Percentiles rank a stretch among this genome's conserved stretches.
Conservation (phyloP, 2,888 invertebrate genomes). For the Acanthococcus lagerstroemiae region DNA sequence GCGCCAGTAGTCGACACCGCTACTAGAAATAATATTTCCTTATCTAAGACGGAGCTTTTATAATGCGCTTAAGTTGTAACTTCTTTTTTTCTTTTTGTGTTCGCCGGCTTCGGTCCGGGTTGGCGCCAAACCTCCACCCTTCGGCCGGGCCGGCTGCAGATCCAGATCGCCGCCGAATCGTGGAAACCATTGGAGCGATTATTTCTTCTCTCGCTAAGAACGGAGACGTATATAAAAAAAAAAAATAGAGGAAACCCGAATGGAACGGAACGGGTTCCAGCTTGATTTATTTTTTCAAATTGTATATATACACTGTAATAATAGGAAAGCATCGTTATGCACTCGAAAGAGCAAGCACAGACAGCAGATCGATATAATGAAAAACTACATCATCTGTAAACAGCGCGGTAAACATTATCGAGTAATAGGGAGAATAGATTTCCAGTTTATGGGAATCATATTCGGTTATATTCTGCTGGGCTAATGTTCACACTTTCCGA, state of each 20-base stretch:
- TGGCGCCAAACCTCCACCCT: conserved; percentile 26
- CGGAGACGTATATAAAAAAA: neutral
- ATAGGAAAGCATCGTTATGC: too few species aligned
- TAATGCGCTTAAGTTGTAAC: conserved; percentile 30
- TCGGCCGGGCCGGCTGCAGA: neutral
- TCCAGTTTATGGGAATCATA: too few species aligned
- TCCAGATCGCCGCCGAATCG: conserved; percentile 10
- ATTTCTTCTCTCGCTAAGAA: neutral
- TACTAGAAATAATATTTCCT: conserved; percentile 29
- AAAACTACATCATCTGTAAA: too few species aligned
- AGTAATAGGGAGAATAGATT: too few species aligned
- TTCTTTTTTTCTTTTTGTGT: conserved; percentile 15
- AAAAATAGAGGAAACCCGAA: neutral
- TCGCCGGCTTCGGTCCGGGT: neutral
- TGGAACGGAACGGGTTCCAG: neutral
- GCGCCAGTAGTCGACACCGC: conserved; percentile 29
- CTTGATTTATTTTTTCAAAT: neutral
- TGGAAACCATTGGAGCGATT: conserved; percentile 23
- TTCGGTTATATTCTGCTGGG: too few species aligned
- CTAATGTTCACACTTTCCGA: too few species aligned
- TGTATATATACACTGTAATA: too few species aligned
- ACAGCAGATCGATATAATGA: too few species aligned
- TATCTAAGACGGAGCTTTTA: conserved; percentile 28
- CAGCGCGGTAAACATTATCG: too few species aligned
- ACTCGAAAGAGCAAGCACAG: too few species aligned